Percentiles rank a stretch among this genome's conserved stretches.
Evolutionary conservation across 2,113 vertebrate species (phyloP).

Genomic region (Dunckerocampus dactyliophorus): DNA sequence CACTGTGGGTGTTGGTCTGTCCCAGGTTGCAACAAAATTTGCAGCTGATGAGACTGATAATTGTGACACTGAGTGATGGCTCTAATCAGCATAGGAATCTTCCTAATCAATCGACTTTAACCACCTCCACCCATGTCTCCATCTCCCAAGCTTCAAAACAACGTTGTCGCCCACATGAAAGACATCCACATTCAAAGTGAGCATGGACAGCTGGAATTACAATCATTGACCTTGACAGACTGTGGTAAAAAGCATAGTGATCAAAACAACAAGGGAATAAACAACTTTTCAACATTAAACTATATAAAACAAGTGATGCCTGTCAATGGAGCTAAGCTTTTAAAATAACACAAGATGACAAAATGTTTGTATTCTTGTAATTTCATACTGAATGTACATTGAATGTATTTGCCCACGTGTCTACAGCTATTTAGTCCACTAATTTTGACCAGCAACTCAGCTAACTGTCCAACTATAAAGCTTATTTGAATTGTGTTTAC

Average conservation of each 20-base stretch:
- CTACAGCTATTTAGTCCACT: neutral
- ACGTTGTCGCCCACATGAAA: constrained; percentile 52
- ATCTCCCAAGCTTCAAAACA: constrained; percentile 47
- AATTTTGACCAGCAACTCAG: neutral
- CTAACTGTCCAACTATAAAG: too few species aligned
- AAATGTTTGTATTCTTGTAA: neutral
- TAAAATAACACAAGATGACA: constrained; percentile 6
- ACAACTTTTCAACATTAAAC: constrained; percentile 21
- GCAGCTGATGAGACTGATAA: constrained; percentile 72
- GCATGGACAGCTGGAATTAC: constrained; percentile 71
- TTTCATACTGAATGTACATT: too few species aligned
- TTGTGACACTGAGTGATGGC: constrained; percentile 78
- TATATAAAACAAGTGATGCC: constrained; percentile 29
- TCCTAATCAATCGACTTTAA: constrained; percentile 71
- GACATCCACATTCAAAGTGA: constrained; percentile 41
- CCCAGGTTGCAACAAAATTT: constrained; percentile 51
- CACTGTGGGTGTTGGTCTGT: constrained; percentile 50
- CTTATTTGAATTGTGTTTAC: too few species aligned
- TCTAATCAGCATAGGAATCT: constrained; percentile 76
- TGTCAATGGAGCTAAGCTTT: constrained; percentile 26
- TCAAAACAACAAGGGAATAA: constrained; percentile 26
- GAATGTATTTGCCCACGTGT: neutral
- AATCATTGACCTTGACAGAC: constrained; percentile 64
- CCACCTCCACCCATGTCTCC: constrained; percentile 40
- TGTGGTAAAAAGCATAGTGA: constrained; percentile 32